A percentile compares a stretch with the other conserved stretches of the same genome.
phyloP scores from a whole-genome alignment of 1,140 invertebrate species.

The Coptotermes formosanus region DNA sequence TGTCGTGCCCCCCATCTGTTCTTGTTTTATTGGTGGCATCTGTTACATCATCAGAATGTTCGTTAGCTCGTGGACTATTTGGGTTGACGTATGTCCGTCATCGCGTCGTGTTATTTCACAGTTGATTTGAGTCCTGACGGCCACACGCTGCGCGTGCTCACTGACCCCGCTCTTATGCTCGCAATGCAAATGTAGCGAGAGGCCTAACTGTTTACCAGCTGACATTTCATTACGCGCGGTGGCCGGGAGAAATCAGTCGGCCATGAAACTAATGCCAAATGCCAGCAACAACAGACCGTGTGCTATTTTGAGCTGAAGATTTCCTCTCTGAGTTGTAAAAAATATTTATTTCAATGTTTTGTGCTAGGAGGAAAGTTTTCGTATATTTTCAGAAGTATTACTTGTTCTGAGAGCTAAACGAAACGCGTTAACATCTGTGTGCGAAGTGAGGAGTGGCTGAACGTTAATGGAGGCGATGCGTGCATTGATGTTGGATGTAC shows the following conservation, averaged over 20 bases:
- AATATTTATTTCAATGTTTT: neutral
- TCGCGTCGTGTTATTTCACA: constrained; percentile 11
- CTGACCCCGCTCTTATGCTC: neutral
- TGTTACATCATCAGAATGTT: constrained; percentile 12
- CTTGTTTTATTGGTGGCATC: neutral
- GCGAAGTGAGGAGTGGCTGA: too few species aligned
- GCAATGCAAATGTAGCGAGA: neutral
- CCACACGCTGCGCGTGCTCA: neutral
- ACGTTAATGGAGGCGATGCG: too few species aligned
- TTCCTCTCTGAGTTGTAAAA: neutral
- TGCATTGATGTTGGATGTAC: too few species aligned
- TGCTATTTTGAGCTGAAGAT: neutral
- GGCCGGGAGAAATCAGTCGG: neutral
- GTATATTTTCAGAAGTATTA: neutral
- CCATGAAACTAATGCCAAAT: constrained; percentile 2
- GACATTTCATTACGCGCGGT: neutral
- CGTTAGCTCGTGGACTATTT: neutral
- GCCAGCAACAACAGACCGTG: neutral
- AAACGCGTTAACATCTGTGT: too few species aligned
- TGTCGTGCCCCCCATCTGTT: neutral
- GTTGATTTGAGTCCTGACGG: constrained; percentile 1
- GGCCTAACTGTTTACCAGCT: neutral
- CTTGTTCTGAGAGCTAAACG: too few species aligned
- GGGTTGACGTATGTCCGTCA: neutral
- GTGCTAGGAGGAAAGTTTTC: neutral